Evolutionary conservation across 2,113 vertebrate genomes (phyloP), one percentile per base, ranked within the genome.

Genomic region (Mionectes macconnelli): DNA sequence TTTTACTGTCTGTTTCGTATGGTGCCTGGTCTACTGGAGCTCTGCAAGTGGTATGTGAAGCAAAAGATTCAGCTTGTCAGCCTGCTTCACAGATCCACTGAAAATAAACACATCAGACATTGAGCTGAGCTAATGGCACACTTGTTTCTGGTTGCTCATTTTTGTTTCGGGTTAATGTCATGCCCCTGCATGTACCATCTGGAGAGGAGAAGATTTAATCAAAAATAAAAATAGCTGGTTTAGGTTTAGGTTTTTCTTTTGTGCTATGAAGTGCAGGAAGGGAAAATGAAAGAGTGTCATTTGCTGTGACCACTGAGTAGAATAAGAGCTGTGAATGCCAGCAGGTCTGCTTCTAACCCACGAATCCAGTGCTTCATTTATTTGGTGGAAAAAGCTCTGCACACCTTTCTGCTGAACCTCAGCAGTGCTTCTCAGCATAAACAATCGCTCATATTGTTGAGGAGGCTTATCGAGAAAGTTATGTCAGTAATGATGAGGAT

Each of bases 101-200:
- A 95, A 98, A 97, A 98, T 91, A 97, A 97, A 97, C 95, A 96
- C 91, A 97, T 95, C 94, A 97, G 95, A 93, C 53, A 40, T 3
- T 3, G 79, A 94, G 95, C 80, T 94, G 82, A 64, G 92, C 75
- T 97, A 94, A 95, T 95, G 82, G 86, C 92, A 94, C 53, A 87
- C 90, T 98, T 90, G 64, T 91, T 97, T 90, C 86, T 95, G 74
- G 94, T 97, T 95, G 94, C 93, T 98, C 94, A 56, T 96, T 96
- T 95, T 92, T 96, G 97, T 93, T 94, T 91, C 3, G 7, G 93
- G 70, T 77, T 94, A 96, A 95, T 90, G 89, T 87, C 72, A 0
- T 57, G 59, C 72, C 89, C 94, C 80, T 90, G 59, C 69, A 85
- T 55, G 56, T 91, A 88, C 95, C 80, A 73, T 96, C 93, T 97